phyloP scores from a whole-genome alignment of 2,113 vertebrate genomes.

The Perccottus glenii region DNA sequence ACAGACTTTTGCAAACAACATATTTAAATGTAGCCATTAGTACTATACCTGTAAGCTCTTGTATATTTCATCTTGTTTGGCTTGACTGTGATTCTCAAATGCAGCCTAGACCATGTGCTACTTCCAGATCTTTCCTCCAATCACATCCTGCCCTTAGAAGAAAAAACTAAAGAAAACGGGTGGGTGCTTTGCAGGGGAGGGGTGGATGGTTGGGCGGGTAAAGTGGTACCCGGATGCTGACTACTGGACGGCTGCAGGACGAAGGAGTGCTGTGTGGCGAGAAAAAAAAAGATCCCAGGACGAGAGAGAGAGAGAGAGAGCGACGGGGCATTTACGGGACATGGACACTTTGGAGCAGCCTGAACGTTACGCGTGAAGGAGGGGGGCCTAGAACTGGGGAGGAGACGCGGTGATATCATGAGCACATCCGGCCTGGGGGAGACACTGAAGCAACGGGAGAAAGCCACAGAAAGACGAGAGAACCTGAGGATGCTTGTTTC shows the following conservation, averaged over 20 bases:
- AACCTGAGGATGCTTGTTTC: constrained; percentile 7
- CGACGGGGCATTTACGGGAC: constrained; percentile 23
- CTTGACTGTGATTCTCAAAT: background rate
- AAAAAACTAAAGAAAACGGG: constrained; percentile 24
- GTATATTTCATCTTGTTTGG: too few relatives aligned
- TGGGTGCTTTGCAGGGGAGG: constrained; percentile 18
- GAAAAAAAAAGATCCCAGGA: constrained; percentile 37
- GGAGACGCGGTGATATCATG: constrained; percentile 68
- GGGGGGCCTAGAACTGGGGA: constrained; percentile 19
- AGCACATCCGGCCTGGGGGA: constrained; percentile 53
- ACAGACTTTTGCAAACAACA: too few relatives aligned
- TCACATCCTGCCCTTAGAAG: constrained; percentile 16
- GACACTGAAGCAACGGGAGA: constrained; percentile 23
- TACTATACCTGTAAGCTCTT: background rate
- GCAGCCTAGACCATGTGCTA: background rate
- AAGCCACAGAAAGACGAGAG: constrained; percentile 29
- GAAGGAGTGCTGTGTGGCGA: constrained; percentile 34
- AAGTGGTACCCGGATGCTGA: constrained; percentile 82
- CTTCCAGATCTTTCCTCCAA: constrained; percentile 19
- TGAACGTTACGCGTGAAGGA: background rate
- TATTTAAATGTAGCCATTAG: too few relatives aligned
- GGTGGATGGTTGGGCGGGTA: constrained; percentile 30
- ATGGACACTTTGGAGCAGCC: constrained; percentile 1
- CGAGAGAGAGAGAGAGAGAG: constrained; percentile 27
- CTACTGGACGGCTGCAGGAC: constrained; percentile 72